Evolutionary conservation across 1,140 invertebrate species (phyloP), one percentile per base, ranked within the genome.

Genomic region (Eupeodes corollae): DNA sequence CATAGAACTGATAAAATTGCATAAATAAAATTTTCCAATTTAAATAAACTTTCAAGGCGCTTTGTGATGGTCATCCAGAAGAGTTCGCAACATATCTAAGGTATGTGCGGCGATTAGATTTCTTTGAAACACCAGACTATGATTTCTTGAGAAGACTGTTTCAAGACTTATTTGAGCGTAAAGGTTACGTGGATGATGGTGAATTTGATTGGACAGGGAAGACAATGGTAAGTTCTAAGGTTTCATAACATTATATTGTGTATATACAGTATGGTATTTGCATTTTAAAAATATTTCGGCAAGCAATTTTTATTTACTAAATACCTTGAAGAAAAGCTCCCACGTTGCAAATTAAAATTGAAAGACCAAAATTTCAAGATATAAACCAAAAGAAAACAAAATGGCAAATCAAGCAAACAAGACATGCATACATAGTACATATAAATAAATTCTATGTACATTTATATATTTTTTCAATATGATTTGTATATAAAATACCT

Each of bases 101-200:
- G 56, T 99, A 98, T 75, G 95, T 98, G 47, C 80, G 96, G 58
- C 81, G 91, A 68, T 77, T 99, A 65, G 94, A 99, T 73, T 99
- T 99, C 77, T 99, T 98, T 76, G 96, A 99, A 78, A 97, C 93
- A 49, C 97, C 97, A 26, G 95, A 99, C 73, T 99, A 99, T 75
- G 94, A 98, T 73, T 96, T 98, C 78, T 79, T 97, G 63, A 79
- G 92, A 58, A 90, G 90, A 72, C 79, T 97, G 65, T 98, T 98
- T 75, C 84, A 85, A 71, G 91, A 92, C 74, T 80, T 98, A 59
- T 94, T 94, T 74, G 89, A 94, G 58, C 82, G 86, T 61, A 87
- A 88, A 73, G 88, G 88, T 51, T 97, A 87, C 71, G 80, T 86
- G 51, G 88, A 93, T 70, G 94, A 98, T 73, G 89, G 86, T 62